A percentile compares a stretch with the other conserved stretches of the same genome.
Conservation (phyloP, 2,113 vertebrate species). For the Myotis davidii region DNA sequence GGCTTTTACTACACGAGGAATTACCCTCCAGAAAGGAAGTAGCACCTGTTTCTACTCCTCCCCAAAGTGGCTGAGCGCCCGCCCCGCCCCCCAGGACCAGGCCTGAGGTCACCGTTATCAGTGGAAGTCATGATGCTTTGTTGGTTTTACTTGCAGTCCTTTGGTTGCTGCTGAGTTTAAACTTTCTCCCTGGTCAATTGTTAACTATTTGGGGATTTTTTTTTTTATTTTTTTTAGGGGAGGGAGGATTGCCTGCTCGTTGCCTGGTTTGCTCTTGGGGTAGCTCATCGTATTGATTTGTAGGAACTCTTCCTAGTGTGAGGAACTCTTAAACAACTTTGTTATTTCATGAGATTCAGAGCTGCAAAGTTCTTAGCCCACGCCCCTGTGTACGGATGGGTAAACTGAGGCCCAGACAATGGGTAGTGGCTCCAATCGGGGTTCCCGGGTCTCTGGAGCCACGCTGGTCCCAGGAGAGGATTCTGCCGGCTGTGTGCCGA, state of each 20-base stretch:
- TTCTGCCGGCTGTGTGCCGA: not conserved
- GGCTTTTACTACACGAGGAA: not conserved
- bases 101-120: not conserved
- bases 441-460: not conserved
- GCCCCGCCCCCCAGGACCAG: not conserved
- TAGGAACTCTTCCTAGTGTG: not conserved
- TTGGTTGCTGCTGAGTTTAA: not conserved
- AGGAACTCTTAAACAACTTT: not conserved
- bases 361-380: not conserved
- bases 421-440: not conserved
- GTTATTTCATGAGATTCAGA: not conserved
- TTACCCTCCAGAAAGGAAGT: not conserved
- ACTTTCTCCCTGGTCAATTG: not conserved
- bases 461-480: not conserved
- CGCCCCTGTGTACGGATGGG: not conserved
- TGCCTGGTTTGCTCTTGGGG: not conserved
- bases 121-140: not conserved
- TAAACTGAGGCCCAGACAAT: not conserved
- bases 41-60: not conserved
- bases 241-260: not conserved
- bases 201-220: not conserved
- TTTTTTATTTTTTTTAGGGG: no score
- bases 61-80: not conserved
- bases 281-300: slow-evolving; percentile 8
- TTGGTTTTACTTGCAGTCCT: not conserved